Evolutionary conservation across 2,888 invertebrate genomes (phyloP).

Genomic region (Gryllus longicercus): DNA sequence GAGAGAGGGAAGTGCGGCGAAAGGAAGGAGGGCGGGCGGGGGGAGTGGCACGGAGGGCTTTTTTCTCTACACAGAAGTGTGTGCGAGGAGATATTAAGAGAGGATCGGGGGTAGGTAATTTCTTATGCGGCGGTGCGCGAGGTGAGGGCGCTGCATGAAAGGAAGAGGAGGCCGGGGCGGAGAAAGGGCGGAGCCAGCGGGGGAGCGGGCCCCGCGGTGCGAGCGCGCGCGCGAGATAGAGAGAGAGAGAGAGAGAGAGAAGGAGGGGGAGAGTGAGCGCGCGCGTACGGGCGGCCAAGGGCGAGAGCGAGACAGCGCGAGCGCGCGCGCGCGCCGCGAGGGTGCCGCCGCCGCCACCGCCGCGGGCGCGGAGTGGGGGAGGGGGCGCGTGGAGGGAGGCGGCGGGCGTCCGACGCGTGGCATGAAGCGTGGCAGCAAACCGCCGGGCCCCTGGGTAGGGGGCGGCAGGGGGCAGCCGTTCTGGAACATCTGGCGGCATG

Average conservation of each 20-base stretch:
- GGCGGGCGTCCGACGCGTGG: constrained; percentile 31
- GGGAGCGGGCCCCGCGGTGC: constrained; percentile 28
- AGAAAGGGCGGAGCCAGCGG: constrained; percentile 34
- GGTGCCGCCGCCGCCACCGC: neutral
- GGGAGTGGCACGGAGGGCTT: neutral
- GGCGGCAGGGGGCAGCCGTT: neutral
- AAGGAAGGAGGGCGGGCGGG: neutral
- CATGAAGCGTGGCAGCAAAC: constrained; percentile 33
- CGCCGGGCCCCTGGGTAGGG: constrained; percentile 12
- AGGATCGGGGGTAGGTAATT: constrained; percentile 4
- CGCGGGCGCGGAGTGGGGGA: constrained; percentile 17
- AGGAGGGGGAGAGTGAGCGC: constrained; percentile 23
- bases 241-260: constrained; percentile 34
- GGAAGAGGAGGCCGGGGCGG: constrained; percentile 24
- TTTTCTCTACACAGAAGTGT: neutral
- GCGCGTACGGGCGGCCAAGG: constrained; percentile 32
- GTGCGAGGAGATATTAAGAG: constrained; percentile 17
- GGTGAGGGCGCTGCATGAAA: constrained; percentile 29
- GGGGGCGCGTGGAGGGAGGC: constrained; percentile 26
- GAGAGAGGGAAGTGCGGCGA: constrained; percentile 34
- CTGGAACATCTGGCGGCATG: constrained; percentile 33
- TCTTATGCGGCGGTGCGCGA: constrained; percentile 33
- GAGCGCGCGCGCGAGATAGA: neutral
- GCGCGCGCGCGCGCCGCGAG: neutral
- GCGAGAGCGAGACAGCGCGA: constrained; percentile 18